Base-by-base conservation (phyloP, 2,113 vertebrate species). In the Spermophilus dauricus region DNA sequence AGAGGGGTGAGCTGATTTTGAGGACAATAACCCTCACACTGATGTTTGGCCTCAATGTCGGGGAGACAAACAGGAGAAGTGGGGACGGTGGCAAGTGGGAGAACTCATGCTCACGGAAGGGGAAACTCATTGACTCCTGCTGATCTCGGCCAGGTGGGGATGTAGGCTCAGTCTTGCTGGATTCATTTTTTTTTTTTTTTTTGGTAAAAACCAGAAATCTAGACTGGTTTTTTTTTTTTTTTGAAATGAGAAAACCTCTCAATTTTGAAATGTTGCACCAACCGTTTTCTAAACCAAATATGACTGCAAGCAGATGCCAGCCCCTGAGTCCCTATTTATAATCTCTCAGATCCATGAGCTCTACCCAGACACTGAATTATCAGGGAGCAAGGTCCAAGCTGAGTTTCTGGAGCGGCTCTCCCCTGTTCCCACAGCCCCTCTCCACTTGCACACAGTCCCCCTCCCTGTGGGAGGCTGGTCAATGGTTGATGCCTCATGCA, bases 391-490 rank as follows among this genome's bases (percentile, higher is more conserved):
- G 51, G 39, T 73, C 65, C n/a, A 37, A 84, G 58, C 0, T 76
- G 75, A 70, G 22, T 88, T 75, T 63, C 37, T 51, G 17, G 24
- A 24, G 26, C 22, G 56, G 20, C 37, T 67, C 24, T 20, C 37
- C 28, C 12, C 10, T 13, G 30, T 0, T 8, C 34, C 34, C 11
- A 1, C 17, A 10, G 42, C 32, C 51, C 37, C 17, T 4, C 70
- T 28, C 39, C 17, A 67, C 34, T 9, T 56, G 58, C 30, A 48
- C 32, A 16, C 4, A 48, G 32, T 20, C 37, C 10, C 24, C 39
- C 30, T 24, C 53, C 2, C 1, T 2, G 2, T 72, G 53, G 0
- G 2, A 2, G 1, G 10, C 4, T 2, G n/a, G 56, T 9, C 12
- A 45, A 24, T 65, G 2, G 9, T 22, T 11, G 39, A 39, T 20